Base-by-base conservation (phyloP, 2,113 vertebrate species). In the Emberiza fucata region DNA sequence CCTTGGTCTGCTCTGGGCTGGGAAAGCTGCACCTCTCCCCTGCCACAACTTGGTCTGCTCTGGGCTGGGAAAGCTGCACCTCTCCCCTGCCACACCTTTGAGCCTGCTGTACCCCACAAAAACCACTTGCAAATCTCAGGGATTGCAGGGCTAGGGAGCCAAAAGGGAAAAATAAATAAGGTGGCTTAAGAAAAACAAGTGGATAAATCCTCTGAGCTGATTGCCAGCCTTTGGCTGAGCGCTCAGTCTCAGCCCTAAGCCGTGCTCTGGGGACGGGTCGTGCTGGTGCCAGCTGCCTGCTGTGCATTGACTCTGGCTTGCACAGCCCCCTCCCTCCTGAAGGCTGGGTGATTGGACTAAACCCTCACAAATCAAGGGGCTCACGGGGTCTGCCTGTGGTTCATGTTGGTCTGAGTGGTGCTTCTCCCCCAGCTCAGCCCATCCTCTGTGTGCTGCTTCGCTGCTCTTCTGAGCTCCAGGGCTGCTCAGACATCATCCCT, bases 181-280 rank as follows among this genome's bases (percentile, higher is more conserved):
- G 92, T 86, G 88, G 85, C 94, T 96, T 96, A 95, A 91, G 93
- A 48, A 90, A 97, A 97, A 95, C 94, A 97, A 95, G 92, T 90
- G 87, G 88, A 93, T 95, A 96, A 97, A 96, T 95, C 95, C 96
- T 88, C 81, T 90, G 96, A 91, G 85, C 94, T 88, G 95, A 96
- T 95, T 92, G 94, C 93, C 64, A 83, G 93, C 64, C 93, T 44
- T 68, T 28, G 61, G 90, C 79, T 81, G 92, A 81, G 93, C 42
- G 5, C 84, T 94, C 86, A 80, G 86, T 66, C 95, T 91, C 81
- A 92, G 93, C 93, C 85, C 61, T 91, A 83, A 92, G 86, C 90
- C 3, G 50, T 59, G 78, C 88, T 82, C 88, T 57, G 65, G 79
- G 59, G 92, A 85, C 0, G 3, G 66, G 78, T 37, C 5, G 5